Evolutionary conservation across 2,888 invertebrate species (phyloP).

Genomic region (Operophtera brumata): DNA sequence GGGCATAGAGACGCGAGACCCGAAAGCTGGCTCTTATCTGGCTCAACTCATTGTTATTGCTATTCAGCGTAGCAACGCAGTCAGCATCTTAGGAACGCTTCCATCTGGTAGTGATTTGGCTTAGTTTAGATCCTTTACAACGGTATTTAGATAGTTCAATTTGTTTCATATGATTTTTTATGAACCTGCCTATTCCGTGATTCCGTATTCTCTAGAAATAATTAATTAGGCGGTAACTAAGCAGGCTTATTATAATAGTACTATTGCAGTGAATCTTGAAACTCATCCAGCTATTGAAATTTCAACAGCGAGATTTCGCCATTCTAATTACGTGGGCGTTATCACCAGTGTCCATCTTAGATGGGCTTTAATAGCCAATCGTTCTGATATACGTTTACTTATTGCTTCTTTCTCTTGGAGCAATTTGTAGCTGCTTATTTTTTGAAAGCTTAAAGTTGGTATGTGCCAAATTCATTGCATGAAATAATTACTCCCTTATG

Average conservation of each 20-base stretch:
- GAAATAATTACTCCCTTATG: background rate
- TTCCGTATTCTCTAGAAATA: too few species aligned
- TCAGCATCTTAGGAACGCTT: too few species aligned
- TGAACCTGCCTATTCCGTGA: too few species aligned
- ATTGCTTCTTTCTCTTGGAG: conserved; percentile 10
- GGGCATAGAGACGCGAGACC: too few species aligned
- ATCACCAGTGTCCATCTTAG: conserved; percentile 27
- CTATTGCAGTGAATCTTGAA: conserved; percentile 1
- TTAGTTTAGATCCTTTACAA: too few species aligned
- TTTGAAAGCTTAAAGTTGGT: background rate
- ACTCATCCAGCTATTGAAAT: conserved; percentile 23
- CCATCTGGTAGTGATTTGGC: too few species aligned
- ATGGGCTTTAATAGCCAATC: conserved; percentile 24
- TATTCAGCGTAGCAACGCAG: too few species aligned
- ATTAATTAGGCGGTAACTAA: background rate
- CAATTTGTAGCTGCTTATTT: conserved; percentile 14
- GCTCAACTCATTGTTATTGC: too few species aligned
- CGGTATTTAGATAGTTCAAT: too few species aligned
- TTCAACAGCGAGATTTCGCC: conserved; percentile 25
- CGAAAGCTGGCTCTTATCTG: too few species aligned
- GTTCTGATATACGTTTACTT: conserved; percentile 5
- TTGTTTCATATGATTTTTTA: too few species aligned
- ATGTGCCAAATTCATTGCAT: background rate
- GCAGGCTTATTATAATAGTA: background rate
- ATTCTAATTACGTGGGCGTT: conserved; percentile 32